Evolutionary conservation across 2,797 vertebrate genomes (phyloP).

Genomic region (Phalanger gymnotis): DNA sequence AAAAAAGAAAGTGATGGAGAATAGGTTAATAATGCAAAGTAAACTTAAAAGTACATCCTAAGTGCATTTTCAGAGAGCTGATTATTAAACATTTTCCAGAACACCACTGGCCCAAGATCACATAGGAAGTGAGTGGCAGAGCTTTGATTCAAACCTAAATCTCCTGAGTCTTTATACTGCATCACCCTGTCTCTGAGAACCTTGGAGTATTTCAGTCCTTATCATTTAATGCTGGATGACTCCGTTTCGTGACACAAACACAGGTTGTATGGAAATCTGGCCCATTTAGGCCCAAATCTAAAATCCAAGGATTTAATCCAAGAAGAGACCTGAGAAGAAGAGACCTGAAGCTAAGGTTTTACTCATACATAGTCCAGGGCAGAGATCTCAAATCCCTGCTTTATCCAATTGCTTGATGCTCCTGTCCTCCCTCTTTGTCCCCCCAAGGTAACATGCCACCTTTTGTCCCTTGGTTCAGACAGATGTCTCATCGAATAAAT

Average conservation of each 20-base stretch:
- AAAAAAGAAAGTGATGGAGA: no score
- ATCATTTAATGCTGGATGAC: neutral
- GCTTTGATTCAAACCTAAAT: no score
- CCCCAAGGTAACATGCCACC: neutral
- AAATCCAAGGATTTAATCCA: neutral
- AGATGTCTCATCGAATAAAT: neutral
- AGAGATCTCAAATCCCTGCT: slow-evolving; percentile 22
- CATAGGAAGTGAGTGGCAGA: no score
- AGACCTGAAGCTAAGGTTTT: neutral
- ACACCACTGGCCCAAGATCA: no score
- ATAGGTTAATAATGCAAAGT: no score
- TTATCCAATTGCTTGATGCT: slow-evolving; percentile 24
- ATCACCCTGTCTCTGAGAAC: no score
- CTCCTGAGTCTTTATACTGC: no score
- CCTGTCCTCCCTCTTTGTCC: neutral
- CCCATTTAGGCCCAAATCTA: neutral
- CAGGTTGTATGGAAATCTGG: neutral
- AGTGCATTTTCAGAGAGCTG: no score
- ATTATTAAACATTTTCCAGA: no score
- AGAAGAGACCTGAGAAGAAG: no score
- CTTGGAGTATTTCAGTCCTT: neutral
- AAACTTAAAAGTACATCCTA: no score
- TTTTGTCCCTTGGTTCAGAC: neutral
- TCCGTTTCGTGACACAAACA: neutral
- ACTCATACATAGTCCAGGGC: neutral